A percentile compares a stretch with the other conserved stretches of the same genome.
Evolutionary conservation across 2,888 invertebrate genomes (phyloP).

Genomic region (Aphodius sticticus): DNA sequence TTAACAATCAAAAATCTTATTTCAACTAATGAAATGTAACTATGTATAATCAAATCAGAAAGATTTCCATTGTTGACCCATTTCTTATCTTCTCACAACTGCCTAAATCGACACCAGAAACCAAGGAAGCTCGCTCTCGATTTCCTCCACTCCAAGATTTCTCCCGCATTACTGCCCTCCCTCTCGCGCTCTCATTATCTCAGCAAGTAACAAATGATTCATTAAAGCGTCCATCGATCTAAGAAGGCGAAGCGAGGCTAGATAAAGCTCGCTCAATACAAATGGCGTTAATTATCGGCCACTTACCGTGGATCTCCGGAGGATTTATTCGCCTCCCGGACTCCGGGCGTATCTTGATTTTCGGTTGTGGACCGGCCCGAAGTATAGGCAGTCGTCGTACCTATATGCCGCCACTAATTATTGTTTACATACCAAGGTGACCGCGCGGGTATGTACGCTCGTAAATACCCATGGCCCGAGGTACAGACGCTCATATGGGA

Average conservation of each 20-base stretch:
- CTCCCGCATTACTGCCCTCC: neutral
- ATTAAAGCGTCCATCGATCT: neutral
- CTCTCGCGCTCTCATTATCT: neutral
- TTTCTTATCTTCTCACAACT: neutral
- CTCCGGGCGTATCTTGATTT: slow-evolving; percentile 50
- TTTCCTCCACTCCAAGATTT: neutral
- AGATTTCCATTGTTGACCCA: no score
- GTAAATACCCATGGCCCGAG: slow-evolving; percentile 50
- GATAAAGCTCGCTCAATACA: slow-evolving; percentile 41
- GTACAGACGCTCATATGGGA: slow-evolving; percentile 48
- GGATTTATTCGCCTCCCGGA: neutral
- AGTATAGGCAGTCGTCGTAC: slow-evolving; percentile 42
- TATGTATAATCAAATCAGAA: no score
- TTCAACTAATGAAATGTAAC: no score
- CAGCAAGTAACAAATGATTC: neutral
- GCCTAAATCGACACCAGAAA: neutral
- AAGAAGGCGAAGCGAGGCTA: neutral
- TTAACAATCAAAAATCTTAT: no score
- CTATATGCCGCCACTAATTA: slow-evolving; percentile 49
- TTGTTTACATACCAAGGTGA: slow-evolving; percentile 60
- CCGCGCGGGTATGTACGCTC: slow-evolving; percentile 55
- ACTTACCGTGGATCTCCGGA: slow-evolving; percentile 32
- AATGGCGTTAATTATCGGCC: slow-evolving; percentile 48
- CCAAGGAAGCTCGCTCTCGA: neutral
- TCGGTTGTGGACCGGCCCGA: slow-evolving; percentile 41